These are phyloP conservation scores for Galaxias olidus DNA, from an alignment of 2,797 vertebrate genomes.

Conservation along the genomic window DNA sequence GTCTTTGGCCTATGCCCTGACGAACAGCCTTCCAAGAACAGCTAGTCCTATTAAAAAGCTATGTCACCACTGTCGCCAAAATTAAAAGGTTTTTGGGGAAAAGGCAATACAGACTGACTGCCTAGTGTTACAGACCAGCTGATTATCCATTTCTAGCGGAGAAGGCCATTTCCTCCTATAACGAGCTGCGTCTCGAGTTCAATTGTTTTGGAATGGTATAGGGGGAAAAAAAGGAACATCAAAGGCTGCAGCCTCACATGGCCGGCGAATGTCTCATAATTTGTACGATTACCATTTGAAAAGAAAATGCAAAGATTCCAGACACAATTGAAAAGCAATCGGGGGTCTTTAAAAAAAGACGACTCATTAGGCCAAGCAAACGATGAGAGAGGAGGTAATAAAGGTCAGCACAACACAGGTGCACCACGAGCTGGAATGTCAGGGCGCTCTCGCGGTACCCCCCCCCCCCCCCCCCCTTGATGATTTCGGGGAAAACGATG, in stretches of 20 bases:
- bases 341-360: conserved; percentile 47
- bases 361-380: conserved; percentile 38
- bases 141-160: conserved; percentile 10
- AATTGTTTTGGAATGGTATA: neutral
- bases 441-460: neutral
- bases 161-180: neutral
- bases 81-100: too few relatives aligned
- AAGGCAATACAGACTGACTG: too few relatives aligned
- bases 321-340: conserved; percentile 30
- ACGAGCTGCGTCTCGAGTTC: neutral
- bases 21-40: too few relatives aligned
- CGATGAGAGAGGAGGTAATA: conserved; percentile 24
- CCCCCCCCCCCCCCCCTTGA: conserved; percentile 22
- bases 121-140: too few relatives aligned
- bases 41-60: too few relatives aligned
- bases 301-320: conserved; percentile 44
- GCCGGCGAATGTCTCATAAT: conserved; percentile 35
- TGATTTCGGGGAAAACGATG: neutral
- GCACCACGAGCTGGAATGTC: conserved; percentile 13
- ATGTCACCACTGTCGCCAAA: too few relatives aligned
- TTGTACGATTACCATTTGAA: conserved; percentile 54
- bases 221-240: conserved; percentile 24
- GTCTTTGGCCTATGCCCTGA: too few relatives aligned
- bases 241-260: conserved; percentile 20
- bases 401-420: conserved; percentile 57